Conservation (phyloP, 2,888 invertebrate species). For the Philhelius pedissequus region DNA sequence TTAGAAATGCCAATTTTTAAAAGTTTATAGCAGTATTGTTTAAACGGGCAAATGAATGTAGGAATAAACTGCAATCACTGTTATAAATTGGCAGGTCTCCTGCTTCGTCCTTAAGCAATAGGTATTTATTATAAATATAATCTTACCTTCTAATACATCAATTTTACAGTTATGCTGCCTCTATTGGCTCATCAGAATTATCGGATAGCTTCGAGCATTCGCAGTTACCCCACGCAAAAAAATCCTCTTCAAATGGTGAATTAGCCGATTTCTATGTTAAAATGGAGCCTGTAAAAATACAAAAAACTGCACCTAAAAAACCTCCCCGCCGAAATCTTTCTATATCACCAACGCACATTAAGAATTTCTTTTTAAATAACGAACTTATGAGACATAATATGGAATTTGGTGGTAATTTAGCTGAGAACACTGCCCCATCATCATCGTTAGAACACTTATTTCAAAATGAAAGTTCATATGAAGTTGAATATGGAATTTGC, state of each 20-base stretch:
- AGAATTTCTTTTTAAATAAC: conserved; percentile 76
- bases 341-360: conserved; percentile 89
- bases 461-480: conserved; percentile 35
- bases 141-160: no score
- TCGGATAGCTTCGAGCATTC: conserved; percentile 77
- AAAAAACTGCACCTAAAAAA: conserved; percentile 86
- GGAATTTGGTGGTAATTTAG: conserved; percentile 73
- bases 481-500: conserved; percentile 40
- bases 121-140: no score
- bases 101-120: no score
- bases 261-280: conserved; percentile 32
- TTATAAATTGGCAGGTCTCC: no score
- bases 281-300: conserved; percentile 33
- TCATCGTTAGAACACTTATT: conserved; percentile 67
- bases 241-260: not conserved
- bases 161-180: conserved; percentile 43
- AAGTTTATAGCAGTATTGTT: no score
- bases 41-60: no score
- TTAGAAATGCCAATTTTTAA: no score
- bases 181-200: conserved; percentile 77
- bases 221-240: not conserved
- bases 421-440: conserved; percentile 71
- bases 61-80: no score
- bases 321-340: conserved; percentile 92
- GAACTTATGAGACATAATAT: conserved; percentile 69